Base-by-base conservation (phyloP, 2,888 invertebrate genomes). In the Spilarctia lutea region DNA sequence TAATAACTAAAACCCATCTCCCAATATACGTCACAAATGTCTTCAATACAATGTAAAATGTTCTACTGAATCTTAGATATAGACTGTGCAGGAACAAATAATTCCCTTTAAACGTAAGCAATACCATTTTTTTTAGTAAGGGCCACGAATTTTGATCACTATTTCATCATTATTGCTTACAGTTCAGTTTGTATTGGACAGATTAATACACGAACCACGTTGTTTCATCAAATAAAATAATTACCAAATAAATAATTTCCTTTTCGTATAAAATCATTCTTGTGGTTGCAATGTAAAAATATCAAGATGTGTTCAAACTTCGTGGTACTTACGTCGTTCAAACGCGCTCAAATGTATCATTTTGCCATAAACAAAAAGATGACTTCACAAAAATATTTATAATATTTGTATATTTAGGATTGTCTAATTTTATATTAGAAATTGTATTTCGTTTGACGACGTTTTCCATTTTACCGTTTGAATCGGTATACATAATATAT, bases 281-380 rank as follows among this genome's bases (percentile, higher is more conserved):
- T 2, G 8, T 0, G 16, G 45, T 13, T 24, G 52, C 52, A n/a
- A n/a, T 24, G 0, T 24, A 27, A 27, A 60, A 60, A 27, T 10
- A 27, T 4, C 16, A 16, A 60, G 6, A 27, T 63, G 30, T 63
- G 30, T 63, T 63, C 8, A 63, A 30, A 30, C 30, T 63, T 63
- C 63, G 30, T 63, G 30, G 2, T 18, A 63, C 18, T 60, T 30
- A 30, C 30, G 30, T 18, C 63, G 30, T 6, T n/a, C 20, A 52
- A 71, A 71, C 65, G 73, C 78, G 83, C 83, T 83, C 85, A 83
- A 85, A 72, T 33, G 16, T 73, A 75, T 60, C 45, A 81, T 78
- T n/a, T n/a, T 83, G 83, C 83, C 83, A 83, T 83, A 83, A 78
- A 74, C 74, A 73, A 72, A 52, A 70, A 75, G 66, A 45, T 81